A percentile compares a stretch with the other conserved stretches of the same genome.
These are phyloP conservation scores for Tenthredo livida DNA, from an alignment of 2,888 invertebrate species.

Conservation along the genomic window DNA sequence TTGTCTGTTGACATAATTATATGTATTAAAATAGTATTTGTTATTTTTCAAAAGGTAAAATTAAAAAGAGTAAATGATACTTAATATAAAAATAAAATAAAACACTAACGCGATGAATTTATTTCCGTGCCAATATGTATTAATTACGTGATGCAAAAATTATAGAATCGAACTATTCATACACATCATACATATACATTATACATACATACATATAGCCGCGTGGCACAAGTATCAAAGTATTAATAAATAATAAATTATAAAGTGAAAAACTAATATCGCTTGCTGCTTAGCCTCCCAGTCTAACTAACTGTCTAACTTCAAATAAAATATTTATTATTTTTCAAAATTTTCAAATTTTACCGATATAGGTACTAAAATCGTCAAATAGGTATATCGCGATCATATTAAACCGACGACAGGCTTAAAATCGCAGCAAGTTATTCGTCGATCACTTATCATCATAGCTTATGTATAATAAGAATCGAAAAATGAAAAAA, in stretches of 20 bases:
- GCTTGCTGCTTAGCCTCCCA: constrained; percentile 26
- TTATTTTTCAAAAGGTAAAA: constrained; percentile 11
- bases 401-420: not conserved
- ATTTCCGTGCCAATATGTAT: constrained; percentile 4
- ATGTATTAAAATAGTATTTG: constrained; percentile 18
- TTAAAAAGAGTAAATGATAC: not conserved
- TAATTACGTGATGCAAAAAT: not conserved
- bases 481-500: not conserved
- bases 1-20: not conserved
- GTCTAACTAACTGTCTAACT: not conserved
- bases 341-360: not conserved
- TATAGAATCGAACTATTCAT: not conserved
- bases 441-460: constrained; percentile 33
- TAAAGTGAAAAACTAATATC: constrained; percentile 33
- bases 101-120: not conserved
- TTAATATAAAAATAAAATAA: not conserved
- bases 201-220: not conserved
- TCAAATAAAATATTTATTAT: not conserved
- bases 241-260: constrained; percentile 34
- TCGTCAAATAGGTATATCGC: not conserved
- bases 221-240: constrained; percentile 37
- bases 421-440: not conserved
- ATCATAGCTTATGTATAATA: not conserved
- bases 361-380: not conserved
- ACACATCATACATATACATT: not conserved